Evolutionary conservation across 1,140 invertebrate species (phyloP).

Genomic region (Drosophila rufa): DNA sequence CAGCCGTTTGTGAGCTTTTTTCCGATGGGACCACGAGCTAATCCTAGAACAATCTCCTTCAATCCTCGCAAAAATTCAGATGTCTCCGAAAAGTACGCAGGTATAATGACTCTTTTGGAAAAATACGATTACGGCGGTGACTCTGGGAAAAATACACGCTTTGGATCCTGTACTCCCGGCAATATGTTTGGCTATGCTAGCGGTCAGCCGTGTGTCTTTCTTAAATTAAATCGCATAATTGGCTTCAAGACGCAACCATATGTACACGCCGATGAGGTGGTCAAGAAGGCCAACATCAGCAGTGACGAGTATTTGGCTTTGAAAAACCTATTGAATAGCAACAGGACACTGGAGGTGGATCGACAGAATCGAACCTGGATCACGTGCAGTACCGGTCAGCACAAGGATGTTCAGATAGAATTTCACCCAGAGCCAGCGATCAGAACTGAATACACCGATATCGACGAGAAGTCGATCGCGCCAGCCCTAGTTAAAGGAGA

Average conservation of each 20-base stretch:
- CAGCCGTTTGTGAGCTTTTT: slow-evolving; percentile 47
- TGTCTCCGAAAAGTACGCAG: background rate
- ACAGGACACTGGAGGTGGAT: background rate
- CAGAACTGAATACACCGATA: slow-evolving; percentile 41
- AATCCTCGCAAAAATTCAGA: slow-evolving; percentile 22
- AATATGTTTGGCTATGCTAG: slow-evolving; percentile 47
- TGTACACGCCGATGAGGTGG: slow-evolving; percentile 16
- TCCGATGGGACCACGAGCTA: background rate
- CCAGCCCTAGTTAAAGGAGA: background rate
- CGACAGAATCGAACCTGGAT: slow-evolving; percentile 55
- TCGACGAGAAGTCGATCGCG: background rate
- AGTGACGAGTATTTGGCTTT: slow-evolving; percentile 13
- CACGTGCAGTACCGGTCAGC: slow-evolving; percentile 16
- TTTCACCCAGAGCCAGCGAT: slow-evolving; percentile 50
- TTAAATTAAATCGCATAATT: slow-evolving; percentile 63
- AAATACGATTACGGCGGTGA: slow-evolving; percentile 34
- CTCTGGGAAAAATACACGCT: slow-evolving; percentile 2
- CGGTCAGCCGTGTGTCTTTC: slow-evolving; percentile 50
- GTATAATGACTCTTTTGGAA: background rate
- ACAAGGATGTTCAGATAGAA: background rate
- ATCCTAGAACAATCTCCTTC: slow-evolving; percentile 16
- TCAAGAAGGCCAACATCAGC: background rate
- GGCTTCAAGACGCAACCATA: slow-evolving; percentile 50
- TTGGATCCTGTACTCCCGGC: slow-evolving; percentile 37
- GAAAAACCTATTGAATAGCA: slow-evolving; percentile 7